phyloP scores from a whole-genome alignment of 2,113 vertebrate genomes.

The Otus sunia region DNA sequence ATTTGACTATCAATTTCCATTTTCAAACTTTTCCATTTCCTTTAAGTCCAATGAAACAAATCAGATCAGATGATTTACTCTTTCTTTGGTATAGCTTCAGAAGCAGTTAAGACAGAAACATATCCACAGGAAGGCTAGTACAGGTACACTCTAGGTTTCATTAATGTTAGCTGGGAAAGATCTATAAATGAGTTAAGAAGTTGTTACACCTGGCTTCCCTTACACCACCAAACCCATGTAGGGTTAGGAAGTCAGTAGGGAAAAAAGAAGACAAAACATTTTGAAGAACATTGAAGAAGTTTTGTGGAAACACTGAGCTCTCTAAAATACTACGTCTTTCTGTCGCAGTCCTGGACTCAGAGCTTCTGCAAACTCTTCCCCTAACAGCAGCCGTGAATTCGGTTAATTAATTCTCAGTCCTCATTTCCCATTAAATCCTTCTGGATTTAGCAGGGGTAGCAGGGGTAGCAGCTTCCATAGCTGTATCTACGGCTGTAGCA shows the following conservation, averaged over 20 bases:
- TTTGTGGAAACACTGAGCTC: neutral
- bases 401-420: neutral
- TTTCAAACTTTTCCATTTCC: neutral
- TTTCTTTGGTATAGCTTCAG: neutral
- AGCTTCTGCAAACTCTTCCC: neutral
- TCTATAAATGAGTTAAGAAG: neutral
- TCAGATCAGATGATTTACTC: accelerated
- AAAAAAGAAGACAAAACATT: neutral
- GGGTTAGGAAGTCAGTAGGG: neutral
- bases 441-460: neutral
- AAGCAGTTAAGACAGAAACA: neutral
- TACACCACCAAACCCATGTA: neutral
- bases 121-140: neutral
- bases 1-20: neutral
- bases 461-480: neutral
- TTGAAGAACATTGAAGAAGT: neutral
- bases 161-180: neutral
- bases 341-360: neutral
- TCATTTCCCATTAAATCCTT: neutral
- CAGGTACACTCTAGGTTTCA: neutral
- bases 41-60: neutral
- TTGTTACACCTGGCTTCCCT: accelerated
- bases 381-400: neutral
- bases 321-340: neutral
- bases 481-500: neutral